Base-by-base conservation (phyloP, 37 sponge, comb jelly and placozoan species). In the Ephydatia muelleri region DNA sequence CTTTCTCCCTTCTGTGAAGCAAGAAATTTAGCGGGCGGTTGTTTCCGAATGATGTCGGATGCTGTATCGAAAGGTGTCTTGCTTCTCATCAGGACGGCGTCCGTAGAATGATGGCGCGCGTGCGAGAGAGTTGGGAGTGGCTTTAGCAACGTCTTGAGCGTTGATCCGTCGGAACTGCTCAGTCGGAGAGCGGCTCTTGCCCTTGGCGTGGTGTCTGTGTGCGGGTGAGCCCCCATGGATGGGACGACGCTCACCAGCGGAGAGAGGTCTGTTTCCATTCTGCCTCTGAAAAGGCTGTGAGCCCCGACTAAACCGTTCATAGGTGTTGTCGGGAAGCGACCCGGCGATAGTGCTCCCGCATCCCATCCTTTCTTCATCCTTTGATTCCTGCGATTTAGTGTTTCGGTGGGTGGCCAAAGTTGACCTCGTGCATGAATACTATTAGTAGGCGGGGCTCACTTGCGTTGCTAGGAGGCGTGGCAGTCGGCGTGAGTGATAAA, bases 211-310 rank as follows among this genome's bases (percentile, higher is more conserved):
- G 32, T 73, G 37, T 69, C 29, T 43, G 65, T 4, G 34, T 66
- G 65, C 21, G 65, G 81, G 39, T 65, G 81, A 3, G 27, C 27
- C n/a, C 67, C 70, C 39, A 40, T 16, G 71, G 68, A 35, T 5
- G 77, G 77, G 14, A 77, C 47, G 0, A 48, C 77, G 4, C 13
- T 70, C 39, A 81, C 81, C 3, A 70, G 36, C 43, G 69, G 70
- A 36, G 32, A 70, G 0, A 81, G 70, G 0, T 70, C 81, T 26
- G 48, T 70, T 57, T 57, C 57, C 57, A 57, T 57, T 21, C 57
- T 57, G 57, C 57, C 57, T 14, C 57, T 57, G 57, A 57, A 57
- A 14, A 57, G 57, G 16, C 57, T 57, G 57, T 57, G 57, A 14
- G 57, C 57, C 1, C 57, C 57, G 16, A 57, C 57, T 14, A 57